Base-by-base conservation (phyloP, 2,797 vertebrate genomes). In the Masticophis lateralis region DNA sequence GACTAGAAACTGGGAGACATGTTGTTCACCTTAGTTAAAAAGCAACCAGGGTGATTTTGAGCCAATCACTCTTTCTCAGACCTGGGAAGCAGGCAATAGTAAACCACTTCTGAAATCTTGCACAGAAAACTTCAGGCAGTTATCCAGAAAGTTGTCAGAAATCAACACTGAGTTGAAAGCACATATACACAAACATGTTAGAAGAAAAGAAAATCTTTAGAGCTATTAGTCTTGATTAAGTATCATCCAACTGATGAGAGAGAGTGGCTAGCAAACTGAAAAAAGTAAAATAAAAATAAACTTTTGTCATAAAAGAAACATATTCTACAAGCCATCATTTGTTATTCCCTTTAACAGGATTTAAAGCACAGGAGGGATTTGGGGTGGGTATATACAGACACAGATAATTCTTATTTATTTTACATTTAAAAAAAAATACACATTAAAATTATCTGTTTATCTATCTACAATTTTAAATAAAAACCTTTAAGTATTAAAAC, bases 211-310 rank as follows among this genome's bases (percentile, higher is more conserved):
- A 88, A 87, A 55, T 92, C 37, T 94, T n/a, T 63, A 60, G 47
- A 25, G 16, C 90, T 87, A 92, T 94, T 61, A 87, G 51, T 92
- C 89, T 92, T 94, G 86, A 94, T 92, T 94, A 90, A 69, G 63
- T 93, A 83, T 55, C 55, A 87, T 37, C 88, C 87, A 83, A 59
- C 32, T 92, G 88, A 83, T 60, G 37, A 93, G 28, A 27, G 53
- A 74, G 83, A 92, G 74, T 87, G 91, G 89, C 51, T 90, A 59
- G 89, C n/a, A 90, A 87, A 87, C 83, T 90, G 79, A 94, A 83
- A 94, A 69, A 10, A 90, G 92, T 79, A 61, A 27, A 61, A 27
- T 27, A 27, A 61, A 27, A 61, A 51, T 56, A 79, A n/a, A 87
- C 16, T 47, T 90, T 90, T 88, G 86, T 92, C 83, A 90, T 88